These are phyloP conservation scores for Drosophila biarmipes DNA, from an alignment of 1,140 invertebrate species.

Conservation along the genomic window DNA sequence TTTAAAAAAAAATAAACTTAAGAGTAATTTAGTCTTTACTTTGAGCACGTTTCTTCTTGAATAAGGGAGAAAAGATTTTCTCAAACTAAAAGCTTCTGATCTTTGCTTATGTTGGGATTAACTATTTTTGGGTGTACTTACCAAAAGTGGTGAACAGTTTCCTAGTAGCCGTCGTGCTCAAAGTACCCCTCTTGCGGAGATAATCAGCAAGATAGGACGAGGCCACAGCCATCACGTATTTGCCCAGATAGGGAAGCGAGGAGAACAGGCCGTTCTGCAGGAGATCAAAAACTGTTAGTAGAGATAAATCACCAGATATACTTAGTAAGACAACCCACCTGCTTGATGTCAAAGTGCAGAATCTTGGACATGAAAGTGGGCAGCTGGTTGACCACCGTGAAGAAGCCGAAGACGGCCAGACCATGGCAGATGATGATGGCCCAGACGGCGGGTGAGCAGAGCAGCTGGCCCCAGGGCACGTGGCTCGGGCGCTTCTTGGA, in stretches of 20 bases:
- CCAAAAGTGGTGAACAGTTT: slow-evolving; percentile 89
- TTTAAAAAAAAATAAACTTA: no score
- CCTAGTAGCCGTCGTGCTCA: slow-evolving; percentile 89
- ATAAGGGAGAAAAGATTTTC: no score
- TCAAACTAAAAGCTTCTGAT: no score
- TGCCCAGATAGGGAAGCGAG: slow-evolving; percentile 94
- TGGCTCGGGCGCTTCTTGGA: slow-evolving; percentile 86
- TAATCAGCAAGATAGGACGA: slow-evolving; percentile 90
- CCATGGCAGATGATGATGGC: slow-evolving; percentile 96
- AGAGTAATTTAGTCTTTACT: no score
- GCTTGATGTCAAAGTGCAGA: slow-evolving; percentile 93
- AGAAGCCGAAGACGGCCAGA: slow-evolving; percentile 97
- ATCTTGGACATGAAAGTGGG: slow-evolving; percentile 97
- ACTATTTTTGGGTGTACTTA: slow-evolving; percentile 68
- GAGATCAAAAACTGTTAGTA: not conserved
- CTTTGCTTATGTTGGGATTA: not conserved
- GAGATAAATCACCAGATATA: not conserved
- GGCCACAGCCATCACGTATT: slow-evolving; percentile 91
- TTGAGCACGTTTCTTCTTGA: no score
- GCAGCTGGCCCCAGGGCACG: slow-evolving; percentile 92
- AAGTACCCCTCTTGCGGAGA: slow-evolving; percentile 86
- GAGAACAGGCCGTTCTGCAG: slow-evolving; percentile 92
- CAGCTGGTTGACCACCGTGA: slow-evolving; percentile 96
- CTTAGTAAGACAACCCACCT: slow-evolving; percentile 68
- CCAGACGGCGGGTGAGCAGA: slow-evolving; percentile 94